A percentile compares a stretch with the other conserved stretches of the same genome.
Evolutionary conservation across 2,113 vertebrate genomes (phyloP).

Genomic region (Prolemur simus): DNA sequence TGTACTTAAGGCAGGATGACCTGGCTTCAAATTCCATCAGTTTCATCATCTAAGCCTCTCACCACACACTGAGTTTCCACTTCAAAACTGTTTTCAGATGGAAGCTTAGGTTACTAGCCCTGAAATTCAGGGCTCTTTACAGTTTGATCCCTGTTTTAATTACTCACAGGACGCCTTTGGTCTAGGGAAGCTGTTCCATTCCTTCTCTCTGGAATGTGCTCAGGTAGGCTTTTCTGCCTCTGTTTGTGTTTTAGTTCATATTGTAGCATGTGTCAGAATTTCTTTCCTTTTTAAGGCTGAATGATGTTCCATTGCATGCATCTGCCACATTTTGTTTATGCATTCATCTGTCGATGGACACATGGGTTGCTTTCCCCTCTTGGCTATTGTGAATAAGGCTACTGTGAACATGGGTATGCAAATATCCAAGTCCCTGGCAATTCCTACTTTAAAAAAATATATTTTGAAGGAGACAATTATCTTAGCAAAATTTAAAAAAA

Average conservation of each 20-base stretch:
- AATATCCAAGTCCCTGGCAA: neutral
- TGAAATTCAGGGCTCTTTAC: neutral
- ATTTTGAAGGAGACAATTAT: neutral
- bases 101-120: neutral
- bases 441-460: neutral
- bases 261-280: neutral
- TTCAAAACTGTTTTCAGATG: neutral
- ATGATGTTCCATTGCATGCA: neutral
- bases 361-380: neutral
- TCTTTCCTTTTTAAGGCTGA: neutral
- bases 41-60: neutral
- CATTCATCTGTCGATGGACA: rapidly evolving
- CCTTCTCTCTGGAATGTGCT: neutral
- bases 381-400: neutral
- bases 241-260: neutral
- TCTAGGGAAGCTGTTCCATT: neutral
- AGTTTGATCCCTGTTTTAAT: neutral
- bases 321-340: neutral
- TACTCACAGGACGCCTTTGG: neutral
- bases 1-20: neutral
- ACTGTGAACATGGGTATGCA: neutral
- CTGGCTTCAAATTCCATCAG: neutral
- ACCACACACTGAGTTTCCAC: neutral
- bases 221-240: neutral
- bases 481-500: neutral